Evolutionary conservation across 1,140 invertebrate species (phyloP).

Genomic region (Lethrus apterus): DNA sequence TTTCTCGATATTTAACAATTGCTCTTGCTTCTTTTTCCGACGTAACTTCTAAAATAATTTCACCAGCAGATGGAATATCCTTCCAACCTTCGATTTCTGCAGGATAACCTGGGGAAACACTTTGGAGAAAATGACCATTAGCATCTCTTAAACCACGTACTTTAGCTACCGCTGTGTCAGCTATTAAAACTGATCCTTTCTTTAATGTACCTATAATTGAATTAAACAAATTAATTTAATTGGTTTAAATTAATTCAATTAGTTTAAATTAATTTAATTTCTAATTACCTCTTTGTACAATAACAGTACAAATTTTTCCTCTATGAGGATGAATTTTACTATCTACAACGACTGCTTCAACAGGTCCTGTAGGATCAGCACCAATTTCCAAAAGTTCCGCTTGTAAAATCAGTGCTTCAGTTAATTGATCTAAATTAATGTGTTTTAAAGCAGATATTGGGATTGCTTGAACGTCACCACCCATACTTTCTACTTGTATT

Average conservation of each 20-base stretch:
- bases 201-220: slow-evolving; percentile 59
- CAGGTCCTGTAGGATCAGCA: slow-evolving; percentile 70
- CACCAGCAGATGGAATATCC: slow-evolving; percentile 79
- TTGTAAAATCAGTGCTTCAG: slow-evolving; percentile 78
- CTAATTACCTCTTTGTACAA: slow-evolving; percentile 68
- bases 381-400: slow-evolving; percentile 85
- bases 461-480: slow-evolving; percentile 89
- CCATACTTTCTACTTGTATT: slow-evolving; percentile 77
- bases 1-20: slow-evolving; percentile 59
- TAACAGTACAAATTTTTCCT: slow-evolving; percentile 80
- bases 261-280: neutral
- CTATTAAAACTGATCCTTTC: slow-evolving; percentile 73
- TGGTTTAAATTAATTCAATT: no score
- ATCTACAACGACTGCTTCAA: slow-evolving; percentile 89
- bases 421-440: slow-evolving; percentile 69
- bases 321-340: slow-evolving; percentile 63
- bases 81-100: slow-evolving; percentile 87
- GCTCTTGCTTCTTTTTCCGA: slow-evolving; percentile 56
- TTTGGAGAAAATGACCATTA: slow-evolving; percentile 55
- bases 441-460: slow-evolving; percentile 85
- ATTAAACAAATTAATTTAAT: neutral
- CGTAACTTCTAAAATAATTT: slow-evolving; percentile 74
- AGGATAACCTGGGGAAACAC: slow-evolving; percentile 72
- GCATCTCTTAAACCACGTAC: slow-evolving; percentile 82
- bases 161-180: slow-evolving; percentile 76